Conservation (phyloP, 2,797 vertebrate genomes). For the Ispidina lecontei region DNA sequence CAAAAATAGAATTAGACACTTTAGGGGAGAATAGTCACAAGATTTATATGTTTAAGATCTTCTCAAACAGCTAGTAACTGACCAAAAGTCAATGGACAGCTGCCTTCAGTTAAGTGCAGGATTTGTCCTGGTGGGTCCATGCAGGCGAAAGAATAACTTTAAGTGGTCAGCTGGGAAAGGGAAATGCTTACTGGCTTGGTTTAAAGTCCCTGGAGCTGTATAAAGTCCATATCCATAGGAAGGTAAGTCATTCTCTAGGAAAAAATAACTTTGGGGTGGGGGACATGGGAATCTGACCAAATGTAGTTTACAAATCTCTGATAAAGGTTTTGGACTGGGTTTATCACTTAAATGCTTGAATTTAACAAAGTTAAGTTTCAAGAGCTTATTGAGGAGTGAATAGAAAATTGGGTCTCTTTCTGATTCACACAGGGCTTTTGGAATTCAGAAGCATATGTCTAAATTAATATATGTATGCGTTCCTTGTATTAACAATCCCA, state of each 20-base stretch:
- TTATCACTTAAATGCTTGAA: not conserved
- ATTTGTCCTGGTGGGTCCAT: not conserved
- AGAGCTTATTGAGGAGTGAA: not conserved
- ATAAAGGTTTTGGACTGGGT: not conserved
- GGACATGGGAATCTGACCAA: not conserved
- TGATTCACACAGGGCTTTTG: not conserved
- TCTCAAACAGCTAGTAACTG: not conserved
- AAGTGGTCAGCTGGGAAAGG: not conserved
- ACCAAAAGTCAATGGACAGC: not conserved
- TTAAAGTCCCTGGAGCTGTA: not conserved
- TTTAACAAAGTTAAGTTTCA: not conserved
- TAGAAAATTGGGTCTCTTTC: not conserved
- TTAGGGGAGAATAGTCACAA: not conserved
- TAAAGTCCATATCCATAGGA: not conserved
- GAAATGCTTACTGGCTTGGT: not conserved
- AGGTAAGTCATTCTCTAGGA: not conserved
- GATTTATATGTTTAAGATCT: not conserved
- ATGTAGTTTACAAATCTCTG: not conserved
- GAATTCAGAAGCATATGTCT: constrained; percentile 57
- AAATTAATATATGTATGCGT: constrained; percentile 64
- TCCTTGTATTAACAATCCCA: constrained; percentile 72
- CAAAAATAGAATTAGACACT: not conserved
- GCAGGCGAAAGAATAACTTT: not conserved
- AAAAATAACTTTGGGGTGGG: not conserved
- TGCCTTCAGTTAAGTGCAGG: not conserved